Evolutionary conservation across 2,113 vertebrate species (phyloP).

Genomic region (Piprites chloris): DNA sequence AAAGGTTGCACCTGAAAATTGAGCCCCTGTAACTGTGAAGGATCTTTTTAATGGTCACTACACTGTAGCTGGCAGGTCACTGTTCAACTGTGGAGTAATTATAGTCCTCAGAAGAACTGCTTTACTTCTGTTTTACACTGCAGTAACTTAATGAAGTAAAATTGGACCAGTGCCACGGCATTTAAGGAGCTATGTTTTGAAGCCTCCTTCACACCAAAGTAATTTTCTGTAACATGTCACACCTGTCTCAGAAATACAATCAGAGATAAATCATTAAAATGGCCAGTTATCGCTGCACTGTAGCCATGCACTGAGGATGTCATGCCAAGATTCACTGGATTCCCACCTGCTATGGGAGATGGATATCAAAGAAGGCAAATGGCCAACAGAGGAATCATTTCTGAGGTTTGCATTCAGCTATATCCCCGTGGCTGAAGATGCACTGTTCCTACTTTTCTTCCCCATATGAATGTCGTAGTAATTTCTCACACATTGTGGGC

Average conservation of each 20-base stretch:
- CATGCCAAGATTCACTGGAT: not conserved
- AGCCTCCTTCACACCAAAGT: slow-evolving; percentile 12
- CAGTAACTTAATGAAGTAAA: slow-evolving; percentile 9
- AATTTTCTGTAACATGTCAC: slow-evolving; percentile 29
- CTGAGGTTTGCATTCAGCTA: not conserved
- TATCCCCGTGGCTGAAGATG: not conserved
- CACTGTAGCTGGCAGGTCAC: not conserved
- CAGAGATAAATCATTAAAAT: not conserved
- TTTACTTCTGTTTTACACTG: not conserved
- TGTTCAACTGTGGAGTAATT: not conserved
- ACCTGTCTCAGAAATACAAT: not conserved
- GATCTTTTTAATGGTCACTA: not conserved
- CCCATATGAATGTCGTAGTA: not conserved
- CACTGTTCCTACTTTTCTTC: not conserved
- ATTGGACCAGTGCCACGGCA: not conserved
- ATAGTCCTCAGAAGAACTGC: not conserved
- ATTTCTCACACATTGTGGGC: not conserved
- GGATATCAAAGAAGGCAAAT: accelerated
- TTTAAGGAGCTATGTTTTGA: slow-evolving; percentile 17
- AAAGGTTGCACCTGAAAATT: not conserved
- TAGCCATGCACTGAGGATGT: not conserved
- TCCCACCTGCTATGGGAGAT: not conserved
- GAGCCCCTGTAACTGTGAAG: not conserved
- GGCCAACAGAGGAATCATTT: not conserved
- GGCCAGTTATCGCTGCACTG: not conserved